Conservation (phyloP, 2,797 vertebrate genomes). For the Falco rusticolus region DNA sequence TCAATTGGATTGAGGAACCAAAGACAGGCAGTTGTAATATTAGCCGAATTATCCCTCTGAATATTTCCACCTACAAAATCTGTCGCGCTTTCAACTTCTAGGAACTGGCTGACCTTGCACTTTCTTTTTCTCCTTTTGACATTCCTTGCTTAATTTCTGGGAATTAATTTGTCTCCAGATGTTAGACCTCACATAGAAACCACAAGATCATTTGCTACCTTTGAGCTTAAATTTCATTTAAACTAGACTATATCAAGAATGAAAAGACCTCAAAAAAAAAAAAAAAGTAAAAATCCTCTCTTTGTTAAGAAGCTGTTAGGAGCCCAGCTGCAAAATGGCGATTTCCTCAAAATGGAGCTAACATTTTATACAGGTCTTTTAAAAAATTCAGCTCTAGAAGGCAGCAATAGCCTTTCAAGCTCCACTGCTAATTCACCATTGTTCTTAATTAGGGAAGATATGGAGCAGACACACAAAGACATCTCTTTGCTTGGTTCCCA, state of each 20-base stretch:
- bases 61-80: neutral
- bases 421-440: slow-evolving; percentile 39
- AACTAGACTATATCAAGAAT: neutral
- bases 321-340: neutral
- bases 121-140: neutral
- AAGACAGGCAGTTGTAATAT: neutral
- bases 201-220: neutral
- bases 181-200: neutral
- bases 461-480: slow-evolving; percentile 30
- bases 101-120: neutral
- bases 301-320: neutral
- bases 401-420: slow-evolving; percentile 37
- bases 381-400: neutral
- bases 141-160: neutral
- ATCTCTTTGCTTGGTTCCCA: slow-evolving; percentile 25
- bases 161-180: neutral
- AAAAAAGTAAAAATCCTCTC: neutral
- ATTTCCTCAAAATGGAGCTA: neutral
- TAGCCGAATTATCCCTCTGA: neutral
- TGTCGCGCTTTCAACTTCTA: neutral
- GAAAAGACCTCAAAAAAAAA: neutral
- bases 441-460: slow-evolving; percentile 56
- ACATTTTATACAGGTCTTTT: neutral
- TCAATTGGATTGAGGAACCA: neutral
- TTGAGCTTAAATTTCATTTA: neutral